phyloP scores from a whole-genome alignment of 2,113 vertebrate genomes.

The Brachirus orientalis region DNA sequence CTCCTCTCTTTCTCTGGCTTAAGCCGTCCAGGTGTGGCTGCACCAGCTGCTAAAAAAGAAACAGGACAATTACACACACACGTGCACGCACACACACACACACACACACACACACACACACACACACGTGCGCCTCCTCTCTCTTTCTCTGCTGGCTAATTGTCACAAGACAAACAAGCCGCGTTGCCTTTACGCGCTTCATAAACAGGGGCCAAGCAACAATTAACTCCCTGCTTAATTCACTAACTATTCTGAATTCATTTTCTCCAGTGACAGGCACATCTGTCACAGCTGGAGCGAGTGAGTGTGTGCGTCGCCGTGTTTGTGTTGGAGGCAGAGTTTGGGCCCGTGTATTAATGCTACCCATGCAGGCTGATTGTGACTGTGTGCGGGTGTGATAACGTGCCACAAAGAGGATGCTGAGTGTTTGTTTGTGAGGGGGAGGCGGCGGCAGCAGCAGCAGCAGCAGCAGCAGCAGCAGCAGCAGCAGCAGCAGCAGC shows the following conservation, averaged over 20 bases:
- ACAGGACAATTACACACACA: conserved; percentile 62
- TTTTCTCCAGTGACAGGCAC: conserved; percentile 82
- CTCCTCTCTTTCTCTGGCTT: conserved; percentile 34
- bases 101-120: conserved; percentile 14
- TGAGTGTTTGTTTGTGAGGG: conserved; percentile 7
- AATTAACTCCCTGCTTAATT: conserved; percentile 88
- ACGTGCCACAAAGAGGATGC: neutral
- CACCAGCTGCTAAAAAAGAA: conserved; percentile 81
- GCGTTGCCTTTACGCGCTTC: conserved; percentile 78
- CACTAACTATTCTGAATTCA: conserved; percentile 86
- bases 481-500: no score
- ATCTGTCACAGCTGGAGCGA: conserved; percentile 82
- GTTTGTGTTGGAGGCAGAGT: no score
- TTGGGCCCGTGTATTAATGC: conserved; percentile 29
- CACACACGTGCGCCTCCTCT: conserved; percentile 26
- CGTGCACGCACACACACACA: conserved; percentile 30
- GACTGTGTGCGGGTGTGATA: no score
- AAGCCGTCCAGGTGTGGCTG: conserved; percentile 81
- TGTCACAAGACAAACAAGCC: conserved; percentile 85
- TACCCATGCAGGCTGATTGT: conserved; percentile 21
- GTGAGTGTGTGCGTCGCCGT: no score
- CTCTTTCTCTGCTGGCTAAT: conserved; percentile 76
- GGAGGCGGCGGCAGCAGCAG: no score
- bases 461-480: no score
- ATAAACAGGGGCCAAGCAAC: conserved; percentile 83